These are phyloP conservation scores for Narcine bancroftii DNA, from an alignment of 2,113 vertebrate genomes.

Conservation along the genomic window DNA sequence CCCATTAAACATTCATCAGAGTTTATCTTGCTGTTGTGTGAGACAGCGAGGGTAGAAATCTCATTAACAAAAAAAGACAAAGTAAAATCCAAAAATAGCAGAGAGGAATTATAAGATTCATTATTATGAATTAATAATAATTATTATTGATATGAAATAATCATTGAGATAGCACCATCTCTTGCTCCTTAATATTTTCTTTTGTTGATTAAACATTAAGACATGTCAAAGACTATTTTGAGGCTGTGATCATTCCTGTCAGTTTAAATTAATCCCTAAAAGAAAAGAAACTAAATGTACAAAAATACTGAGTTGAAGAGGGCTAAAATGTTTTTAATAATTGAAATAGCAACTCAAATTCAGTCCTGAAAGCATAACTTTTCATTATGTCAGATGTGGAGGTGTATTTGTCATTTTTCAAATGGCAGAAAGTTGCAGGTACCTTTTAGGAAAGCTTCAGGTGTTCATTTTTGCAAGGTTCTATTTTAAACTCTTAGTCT, in stretches of 20 bases:
- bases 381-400: neutral
- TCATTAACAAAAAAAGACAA: neutral
- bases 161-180: neutral
- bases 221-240: neutral
- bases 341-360: neutral
- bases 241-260: neutral
- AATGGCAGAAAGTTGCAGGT: too few species aligned
- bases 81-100: neutral
- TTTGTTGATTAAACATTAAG: neutral
- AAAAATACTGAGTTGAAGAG: neutral
- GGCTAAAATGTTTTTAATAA: neutral
- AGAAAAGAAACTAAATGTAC: neutral
- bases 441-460: neutral
- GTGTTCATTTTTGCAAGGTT: neutral
- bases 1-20: constrained; percentile 9
- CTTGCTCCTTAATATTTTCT: neutral
- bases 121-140: neutral
- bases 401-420: neutral
- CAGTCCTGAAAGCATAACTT: neutral
- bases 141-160: neutral
- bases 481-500: neutral
- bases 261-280: neutral
- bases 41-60: neutral
- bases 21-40: neutral
- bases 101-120: neutral